Evolutionary conservation across 2,113 vertebrate genomes (phyloP), one percentile per base, ranked within the genome.

Genomic region (Proterorhinus semilunaris): DNA sequence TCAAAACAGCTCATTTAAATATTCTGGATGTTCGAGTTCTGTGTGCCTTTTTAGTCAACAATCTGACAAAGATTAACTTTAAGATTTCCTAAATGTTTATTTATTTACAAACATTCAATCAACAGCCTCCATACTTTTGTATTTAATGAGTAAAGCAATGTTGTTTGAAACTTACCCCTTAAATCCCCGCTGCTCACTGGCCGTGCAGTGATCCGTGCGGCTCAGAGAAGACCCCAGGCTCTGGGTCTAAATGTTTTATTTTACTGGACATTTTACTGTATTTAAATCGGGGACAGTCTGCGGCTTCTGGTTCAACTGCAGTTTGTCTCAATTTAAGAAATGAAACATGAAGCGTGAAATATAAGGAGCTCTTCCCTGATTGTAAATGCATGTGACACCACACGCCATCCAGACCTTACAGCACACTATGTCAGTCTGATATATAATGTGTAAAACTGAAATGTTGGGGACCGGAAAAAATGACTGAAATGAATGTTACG

Each of bases 301-400:
- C 16, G 59, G 59, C 59, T 62, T 62, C 59, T 62, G 59, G 55
- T 58, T 58, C 55, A 58, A 42, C 55, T 58, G 27, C 59, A 44
- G 59, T 62, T 45, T 62, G 59, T 62, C 59, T 44, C 44, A 46
- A 62, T 46, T 62, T 62, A 62, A 45, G 59, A 62, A 62, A 62
- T 62, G 42, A 62, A 62, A 44, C 59, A 62, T 62, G 59, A 62
- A 62, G 59, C 59, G 8, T 62, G 59, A 62, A 62, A 46, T 46
- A 62, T 62, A 15, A 44, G 16, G 59, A 62, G 46, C 10, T 62
- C 59, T 16, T 13, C 43, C 51, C 59, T 44, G 59, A 62, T 15
- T 46, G 59, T 58, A 58, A 62, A 46, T 16, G 59, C n/a, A 46
- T 44, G 55, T 57, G 54, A 16, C 52, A 27, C 9, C 7, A 1